Base-by-base conservation (phyloP, 1,140 invertebrate species). In the Caerostris extrusa region DNA sequence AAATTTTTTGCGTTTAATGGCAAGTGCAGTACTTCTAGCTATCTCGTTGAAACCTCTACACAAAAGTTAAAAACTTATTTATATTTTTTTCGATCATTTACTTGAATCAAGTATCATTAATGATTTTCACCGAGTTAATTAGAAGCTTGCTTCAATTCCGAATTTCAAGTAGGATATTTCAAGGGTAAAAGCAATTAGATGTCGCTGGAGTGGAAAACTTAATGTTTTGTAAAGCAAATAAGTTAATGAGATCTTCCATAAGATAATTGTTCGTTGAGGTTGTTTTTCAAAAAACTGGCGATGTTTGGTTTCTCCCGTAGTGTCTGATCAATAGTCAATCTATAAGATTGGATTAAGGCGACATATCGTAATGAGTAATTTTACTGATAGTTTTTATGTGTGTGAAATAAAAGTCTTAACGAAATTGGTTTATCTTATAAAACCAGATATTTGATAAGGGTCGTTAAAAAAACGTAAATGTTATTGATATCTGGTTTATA, bases 151-250 rank as follows among this genome's bases (percentile, higher is more conserved):
- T 2, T 5, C 12, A 17, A 83, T 57, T 83, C n/a, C 56, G n/a
- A 83, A n/a, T 57, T 83, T 83, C n/a, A n/a, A 83, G 71, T 77
- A 53, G 71, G 34, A 77, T 77, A 77, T 77, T 58, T 56, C 82
- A 83, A 14, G 55, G 55, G 53, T 57, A 56, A 57, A 83, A 83
- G 55, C 82, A 83, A 83, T 83, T 83, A 83, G 82, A 83, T 83
- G 56, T 56, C 82, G 82, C 34, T 58, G 55, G 82, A 58, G 82
- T 34, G 56, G 82, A 83, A 83, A 83, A 83, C 82, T 83, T 83
- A 83, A 83, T 83, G 82, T 83, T 83, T 83, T 83, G 82, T 83
- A 83, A 83, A 83, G 82, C 55, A 83, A 83, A 83, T 83, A 58
- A 83, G 82, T 58, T 83, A 83, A 83, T 55, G 82, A 83, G 82